Evolutionary conservation across 2,797 vertebrate species (phyloP), one percentile per base, ranked within the genome.

Genomic region (Kryptopterus vitreolus): DNA sequence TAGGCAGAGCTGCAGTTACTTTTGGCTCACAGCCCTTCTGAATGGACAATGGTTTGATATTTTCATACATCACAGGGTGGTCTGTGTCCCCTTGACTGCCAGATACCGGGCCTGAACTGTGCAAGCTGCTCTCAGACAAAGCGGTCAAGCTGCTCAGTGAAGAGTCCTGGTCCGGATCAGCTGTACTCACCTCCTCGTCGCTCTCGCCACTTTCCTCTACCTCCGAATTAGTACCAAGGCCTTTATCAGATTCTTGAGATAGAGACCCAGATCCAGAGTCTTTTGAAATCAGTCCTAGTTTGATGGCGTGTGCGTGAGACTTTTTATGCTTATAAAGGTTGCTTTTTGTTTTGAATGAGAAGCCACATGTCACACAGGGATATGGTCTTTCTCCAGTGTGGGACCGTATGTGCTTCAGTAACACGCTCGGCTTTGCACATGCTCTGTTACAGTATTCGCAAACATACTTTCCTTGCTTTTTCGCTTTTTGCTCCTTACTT

Each of bases 301-400:
- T 99, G 86, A 98, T 97, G 26, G 96, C 96, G 6, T 99, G 98
- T 0, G 98, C 97, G 18, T 99, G 98, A 31, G 98, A 99, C 73
- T 99, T 99, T 90, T 98, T 99, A 95, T 99, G 98, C 94, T 99
- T 99, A 89, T 99, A 99, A 62, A 99, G 89, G 88, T 99, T 99
- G 89, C 98, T 99, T 93, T 99, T 99, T 84, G 98, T 99, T 92
- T 99, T 99, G 89, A 99, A 99, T 0, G 98, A 99, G 92, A 99
- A 99, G 33, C 97, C 97, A 85, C 98, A 99, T 0, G 98, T 98
- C 73, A 98, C 93, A 83, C 98, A 99, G 46, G 98, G 98, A 84
- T 98, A 99, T 0, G 98, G 98, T 38, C 98, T 93, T 86, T 99
- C 98, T 79, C 98, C 98, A 1, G 98, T 99, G 90, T 99, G 98